Percentiles rank a stretch among this genome's conserved stretches.
Evolutionary conservation across 2,888 invertebrate species (phyloP).

Genomic region (Adelphocoris suturalis): DNA sequence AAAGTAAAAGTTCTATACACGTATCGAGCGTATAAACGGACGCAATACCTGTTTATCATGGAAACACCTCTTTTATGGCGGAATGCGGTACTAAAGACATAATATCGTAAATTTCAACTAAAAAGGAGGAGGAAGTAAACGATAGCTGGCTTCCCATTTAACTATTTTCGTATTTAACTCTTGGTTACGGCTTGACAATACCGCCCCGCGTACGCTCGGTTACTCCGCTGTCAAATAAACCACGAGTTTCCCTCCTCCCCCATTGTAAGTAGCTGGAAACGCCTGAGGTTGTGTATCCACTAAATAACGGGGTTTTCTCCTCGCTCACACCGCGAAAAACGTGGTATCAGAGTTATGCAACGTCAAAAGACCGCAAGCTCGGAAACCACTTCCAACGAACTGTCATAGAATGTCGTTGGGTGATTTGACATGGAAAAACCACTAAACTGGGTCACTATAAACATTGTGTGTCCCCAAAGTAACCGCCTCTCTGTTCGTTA

Average conservation of each 20-base stretch:
- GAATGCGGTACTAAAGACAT: neutral
- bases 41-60: no score
- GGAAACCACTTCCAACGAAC: neutral
- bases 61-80: neutral
- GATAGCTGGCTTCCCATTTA: conserved; percentile 10
- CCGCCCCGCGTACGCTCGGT: conserved; percentile 25
- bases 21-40: no score
- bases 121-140: neutral
- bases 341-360: conserved; percentile 8
- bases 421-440: no score
- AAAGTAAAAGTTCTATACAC: no score
- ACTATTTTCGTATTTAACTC: conserved; percentile 42
- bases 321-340: neutral
- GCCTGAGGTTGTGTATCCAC: conserved; percentile 42
- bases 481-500: no score
- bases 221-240: conserved; percentile 26
- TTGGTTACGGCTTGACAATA: conserved; percentile 36
- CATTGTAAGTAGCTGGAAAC: conserved; percentile 31
- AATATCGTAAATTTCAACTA: neutral
- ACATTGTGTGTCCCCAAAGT: no score
- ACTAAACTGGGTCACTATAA: no score
- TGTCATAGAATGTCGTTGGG: no score
- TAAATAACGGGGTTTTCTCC: conserved; percentile 15
- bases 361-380: neutral
- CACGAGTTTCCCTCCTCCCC: neutral